Conservation (phyloP, 2,113 vertebrate genomes). For the Mobula hypostoma region DNA sequence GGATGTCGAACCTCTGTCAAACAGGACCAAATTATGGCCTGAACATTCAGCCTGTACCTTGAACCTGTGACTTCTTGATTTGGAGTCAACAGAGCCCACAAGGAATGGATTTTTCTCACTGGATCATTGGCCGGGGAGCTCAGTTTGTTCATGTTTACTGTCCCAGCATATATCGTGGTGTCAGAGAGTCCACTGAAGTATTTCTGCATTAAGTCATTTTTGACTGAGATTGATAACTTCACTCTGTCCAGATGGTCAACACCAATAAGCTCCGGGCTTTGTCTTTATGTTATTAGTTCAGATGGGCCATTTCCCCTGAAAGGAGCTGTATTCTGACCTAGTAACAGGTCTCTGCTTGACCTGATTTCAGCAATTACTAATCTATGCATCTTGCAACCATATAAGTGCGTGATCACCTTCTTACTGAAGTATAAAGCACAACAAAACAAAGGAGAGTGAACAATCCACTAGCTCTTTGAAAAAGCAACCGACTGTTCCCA, state of each 20-base stretch:
- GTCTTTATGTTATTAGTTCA: not conserved
- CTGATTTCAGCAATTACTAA: not conserved
- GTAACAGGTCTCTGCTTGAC: not conserved
- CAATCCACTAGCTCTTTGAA: not conserved
- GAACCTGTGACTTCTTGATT: not conserved
- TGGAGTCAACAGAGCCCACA: not conserved
- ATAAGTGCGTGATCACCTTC: not conserved
- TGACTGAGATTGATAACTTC: not conserved
- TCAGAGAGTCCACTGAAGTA: not conserved
- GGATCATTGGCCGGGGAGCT: not conserved
- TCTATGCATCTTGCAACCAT: not conserved
- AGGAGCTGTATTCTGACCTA: not conserved
- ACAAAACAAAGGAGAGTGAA: not conserved
- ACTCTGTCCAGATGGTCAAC: not conserved
- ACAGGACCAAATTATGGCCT: not conserved
- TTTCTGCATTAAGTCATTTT: not conserved
- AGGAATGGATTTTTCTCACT: not conserved
- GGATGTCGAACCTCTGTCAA: not conserved
- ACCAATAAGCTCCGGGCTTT: not conserved
- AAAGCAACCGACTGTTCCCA: not conserved
- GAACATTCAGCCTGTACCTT: not conserved
- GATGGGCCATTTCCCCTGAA: not conserved
- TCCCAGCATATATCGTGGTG: not conserved
- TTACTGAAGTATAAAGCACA: not conserved
- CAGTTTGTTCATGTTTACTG: not conserved